Evolutionary conservation across 1,140 invertebrate genomes (phyloP).

Genomic region (Mya arenaria): DNA sequence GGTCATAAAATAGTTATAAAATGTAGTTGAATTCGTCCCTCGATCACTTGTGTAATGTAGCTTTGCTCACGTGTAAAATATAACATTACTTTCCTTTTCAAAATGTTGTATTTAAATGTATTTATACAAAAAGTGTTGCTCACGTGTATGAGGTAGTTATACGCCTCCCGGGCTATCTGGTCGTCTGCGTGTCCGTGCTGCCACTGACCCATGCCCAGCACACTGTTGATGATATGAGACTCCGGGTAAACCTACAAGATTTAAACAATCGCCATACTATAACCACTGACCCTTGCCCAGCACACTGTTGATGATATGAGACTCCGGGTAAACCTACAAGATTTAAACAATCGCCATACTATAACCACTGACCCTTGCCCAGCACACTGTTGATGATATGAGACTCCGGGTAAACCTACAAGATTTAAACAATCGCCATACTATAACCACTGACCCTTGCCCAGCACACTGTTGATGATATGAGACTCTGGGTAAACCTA

Average conservation of each 20-base stretch:
- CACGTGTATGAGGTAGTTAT: conserved; percentile 41
- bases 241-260: conserved; percentile 21
- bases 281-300: conserved; percentile 12
- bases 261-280: no score
- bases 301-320: neutral
- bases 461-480: neutral
- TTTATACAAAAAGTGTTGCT: neutral
- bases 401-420: conserved; percentile 6
- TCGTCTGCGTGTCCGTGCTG: conserved; percentile 8
- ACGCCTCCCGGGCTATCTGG: conserved; percentile 9
- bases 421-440: no score
- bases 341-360: no score
- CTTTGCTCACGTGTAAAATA: no score
- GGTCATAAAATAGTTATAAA: no score
- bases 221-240: neutral
- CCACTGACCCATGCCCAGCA: conserved; percentile 9
- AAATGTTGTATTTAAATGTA: no score
- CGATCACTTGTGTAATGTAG: no score
- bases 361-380: conserved; percentile 7
- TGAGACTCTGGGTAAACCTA: neutral
- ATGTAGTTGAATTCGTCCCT: no score
- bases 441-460: conserved; percentile 14
- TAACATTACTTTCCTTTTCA: no score
- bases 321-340: conserved; percentile 9
- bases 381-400: neutral